Evolutionary conservation across 2,797 vertebrate genomes (phyloP).

Genomic region (Sparidentex hasta): DNA sequence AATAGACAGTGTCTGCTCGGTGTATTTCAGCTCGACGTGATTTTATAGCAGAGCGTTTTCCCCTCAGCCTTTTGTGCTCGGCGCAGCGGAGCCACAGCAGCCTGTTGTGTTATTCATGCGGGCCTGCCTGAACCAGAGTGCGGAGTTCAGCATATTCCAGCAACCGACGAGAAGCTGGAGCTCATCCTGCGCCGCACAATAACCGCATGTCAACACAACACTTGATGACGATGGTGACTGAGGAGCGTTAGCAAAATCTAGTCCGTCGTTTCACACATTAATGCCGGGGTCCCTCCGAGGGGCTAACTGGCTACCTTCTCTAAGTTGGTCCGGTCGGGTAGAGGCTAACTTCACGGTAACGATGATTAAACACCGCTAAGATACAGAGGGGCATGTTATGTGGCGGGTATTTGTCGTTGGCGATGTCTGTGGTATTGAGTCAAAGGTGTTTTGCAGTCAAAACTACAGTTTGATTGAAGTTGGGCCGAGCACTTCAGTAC

Average conservation of each 20-base stretch:
- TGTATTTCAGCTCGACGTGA: constrained; percentile 59
- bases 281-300: background rate
- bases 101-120: constrained; percentile 89
- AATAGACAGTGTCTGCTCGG: constrained; percentile 24
- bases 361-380: background rate
- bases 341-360: constrained; percentile 15
- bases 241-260: background rate
- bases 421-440: background rate
- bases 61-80: constrained; percentile 83
- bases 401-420: background rate
- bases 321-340: constrained; percentile 13
- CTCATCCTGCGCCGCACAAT: constrained; percentile 32
- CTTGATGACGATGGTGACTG: background rate
- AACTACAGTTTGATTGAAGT: constrained; percentile 24
- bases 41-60: constrained; percentile 71
- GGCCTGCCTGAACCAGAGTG: constrained; percentile 80
- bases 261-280: background rate
- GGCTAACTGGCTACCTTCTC: constrained; percentile 17
- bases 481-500: background rate
- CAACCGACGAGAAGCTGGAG: constrained; percentile 28
- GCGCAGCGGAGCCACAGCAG: constrained; percentile 71
- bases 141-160: constrained; percentile 82
- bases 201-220: constrained; percentile 33
- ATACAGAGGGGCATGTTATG: background rate
- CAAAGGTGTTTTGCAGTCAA: background rate